Base-by-base conservation (phyloP, 2,888 invertebrate species). In the Sympetrum striolatum region DNA sequence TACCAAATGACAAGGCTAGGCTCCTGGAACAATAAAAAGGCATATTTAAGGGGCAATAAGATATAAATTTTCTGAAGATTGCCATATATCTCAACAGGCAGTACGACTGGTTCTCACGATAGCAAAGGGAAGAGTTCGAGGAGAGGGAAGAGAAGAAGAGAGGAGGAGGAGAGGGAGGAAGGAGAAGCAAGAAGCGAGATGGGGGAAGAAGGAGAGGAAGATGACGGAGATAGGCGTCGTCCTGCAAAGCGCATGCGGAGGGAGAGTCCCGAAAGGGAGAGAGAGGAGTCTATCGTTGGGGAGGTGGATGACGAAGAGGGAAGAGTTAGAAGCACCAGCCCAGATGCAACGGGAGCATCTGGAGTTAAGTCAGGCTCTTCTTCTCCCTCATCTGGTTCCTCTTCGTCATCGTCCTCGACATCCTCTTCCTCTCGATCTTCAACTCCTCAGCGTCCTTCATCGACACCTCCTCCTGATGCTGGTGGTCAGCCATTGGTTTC, bases 241-340 rank as follows among this genome's bases (percentile, higher is more conserved):
- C 94, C 94, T 93, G 93, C 93, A 79, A 94, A 94, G 44, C 91
- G 94, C 4, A 93, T 93, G 79, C 93, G 94, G 93, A 92, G 93
- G 53, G 81, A 90, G 3, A 92, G 92, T 15, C 92, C 93, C 82
- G 91, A 93, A 0, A 92, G 93, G n/a, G 94, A 94, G 0, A 92
- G 93, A n/a, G 94, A 94, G 18, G 94, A 94, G 58, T 93, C 93
- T 91, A 92, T 93, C 48, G 93, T 93, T 18, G 92, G 93, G 4
- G 93, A 93, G 3, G 94, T 93, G 64, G 93, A 93, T 18, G 94
- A 93, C 64, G 93, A 94, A 2, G 94, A 94, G 90, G 93, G 94
- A 14, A 93, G 94, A 93, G 91, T 93, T 25, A 92, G 91, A 92
- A 91, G 53, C 90, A 92, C 90, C 18, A 91, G 18, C 80, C 53